Conservation (phyloP, 1,140 invertebrate genomes). For the Neodiprion virginianus region DNA sequence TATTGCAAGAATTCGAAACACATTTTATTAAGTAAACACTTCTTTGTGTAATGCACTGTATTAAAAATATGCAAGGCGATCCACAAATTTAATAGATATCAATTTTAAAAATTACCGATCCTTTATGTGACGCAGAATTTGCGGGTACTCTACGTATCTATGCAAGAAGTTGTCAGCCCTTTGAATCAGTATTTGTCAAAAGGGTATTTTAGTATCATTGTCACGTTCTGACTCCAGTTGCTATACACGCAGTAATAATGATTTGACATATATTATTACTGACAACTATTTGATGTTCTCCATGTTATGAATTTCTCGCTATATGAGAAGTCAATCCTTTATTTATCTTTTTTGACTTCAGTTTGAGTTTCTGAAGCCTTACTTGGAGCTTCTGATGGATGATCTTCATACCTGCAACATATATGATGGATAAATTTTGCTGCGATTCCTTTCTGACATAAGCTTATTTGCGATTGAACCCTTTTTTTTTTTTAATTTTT, state of each 20-base stretch:
- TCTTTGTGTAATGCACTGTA: too few species aligned
- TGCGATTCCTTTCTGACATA: constrained; percentile 18
- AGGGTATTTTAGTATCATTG: neutral
- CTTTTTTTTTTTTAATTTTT: constrained; percentile 35
- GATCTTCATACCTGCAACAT: constrained; percentile 69
- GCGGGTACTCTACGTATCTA: neutral
- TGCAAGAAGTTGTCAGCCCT: neutral
- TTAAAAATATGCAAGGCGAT: too few species aligned
- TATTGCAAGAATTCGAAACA: too few species aligned
- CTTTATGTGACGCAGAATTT: neutral
- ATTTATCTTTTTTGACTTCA: constrained; percentile 57
- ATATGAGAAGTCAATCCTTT: constrained; percentile 28
- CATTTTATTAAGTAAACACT: too few species aligned
- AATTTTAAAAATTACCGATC: too few species aligned
- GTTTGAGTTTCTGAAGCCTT: constrained; percentile 41
- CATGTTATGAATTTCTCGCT: neutral
- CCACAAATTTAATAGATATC: too few species aligned
- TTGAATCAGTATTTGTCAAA: neutral
- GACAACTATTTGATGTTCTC: neutral
- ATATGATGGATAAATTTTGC: constrained; percentile 21
- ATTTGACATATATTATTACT: neutral
- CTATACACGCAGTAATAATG: neutral
- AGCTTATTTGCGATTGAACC: constrained; percentile 37
- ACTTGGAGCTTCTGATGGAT: constrained; percentile 62
- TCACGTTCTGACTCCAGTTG: neutral